phyloP scores from a whole-genome alignment of 2,113 vertebrate genomes.

The Crypturellus undulatus region DNA sequence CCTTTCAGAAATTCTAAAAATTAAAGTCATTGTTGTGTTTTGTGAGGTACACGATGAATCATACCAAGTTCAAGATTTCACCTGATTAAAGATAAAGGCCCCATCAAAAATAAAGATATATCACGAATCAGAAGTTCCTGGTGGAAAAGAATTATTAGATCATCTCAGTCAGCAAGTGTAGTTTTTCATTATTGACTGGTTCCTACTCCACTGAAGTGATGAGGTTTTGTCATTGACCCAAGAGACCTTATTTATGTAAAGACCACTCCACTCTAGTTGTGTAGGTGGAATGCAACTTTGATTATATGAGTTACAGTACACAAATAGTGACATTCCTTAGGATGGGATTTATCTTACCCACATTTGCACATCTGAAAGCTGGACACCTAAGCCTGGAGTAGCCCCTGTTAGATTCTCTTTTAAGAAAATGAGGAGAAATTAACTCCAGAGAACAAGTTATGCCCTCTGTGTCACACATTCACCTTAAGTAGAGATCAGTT shows the following conservation, averaged over 20 bases:
- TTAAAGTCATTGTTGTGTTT: background rate
- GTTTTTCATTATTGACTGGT: slow-evolving; percentile 48
- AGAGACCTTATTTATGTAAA: background rate
- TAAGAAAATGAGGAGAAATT: background rate
- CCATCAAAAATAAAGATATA: background rate
- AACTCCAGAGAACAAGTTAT: slow-evolving; percentile 26
- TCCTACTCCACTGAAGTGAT: background rate
- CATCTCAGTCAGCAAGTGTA: background rate
- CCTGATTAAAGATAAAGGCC: background rate
- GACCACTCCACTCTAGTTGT: background rate
- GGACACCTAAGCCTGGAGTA: background rate
- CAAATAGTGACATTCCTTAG: background rate
- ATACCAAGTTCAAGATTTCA: background rate
- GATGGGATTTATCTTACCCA: background rate
- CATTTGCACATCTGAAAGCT: background rate
- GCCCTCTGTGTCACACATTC: background rate
- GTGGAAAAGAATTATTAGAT: slow-evolving; percentile 4
- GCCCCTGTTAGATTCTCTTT: background rate
- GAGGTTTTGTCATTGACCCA: background rate
- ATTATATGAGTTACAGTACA: background rate
- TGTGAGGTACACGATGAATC: background rate
- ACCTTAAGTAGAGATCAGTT: slow-evolving; percentile 29
- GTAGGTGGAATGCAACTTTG: background rate
- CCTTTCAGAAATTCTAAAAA: background rate
- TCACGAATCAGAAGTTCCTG: background rate